A percentile compares a stretch with the other conserved stretches of the same genome.
These are phyloP conservation scores for Halcyon leucocephala DNA, from an alignment of 2,797 vertebrate genomes.

Conservation along the genomic window DNA sequence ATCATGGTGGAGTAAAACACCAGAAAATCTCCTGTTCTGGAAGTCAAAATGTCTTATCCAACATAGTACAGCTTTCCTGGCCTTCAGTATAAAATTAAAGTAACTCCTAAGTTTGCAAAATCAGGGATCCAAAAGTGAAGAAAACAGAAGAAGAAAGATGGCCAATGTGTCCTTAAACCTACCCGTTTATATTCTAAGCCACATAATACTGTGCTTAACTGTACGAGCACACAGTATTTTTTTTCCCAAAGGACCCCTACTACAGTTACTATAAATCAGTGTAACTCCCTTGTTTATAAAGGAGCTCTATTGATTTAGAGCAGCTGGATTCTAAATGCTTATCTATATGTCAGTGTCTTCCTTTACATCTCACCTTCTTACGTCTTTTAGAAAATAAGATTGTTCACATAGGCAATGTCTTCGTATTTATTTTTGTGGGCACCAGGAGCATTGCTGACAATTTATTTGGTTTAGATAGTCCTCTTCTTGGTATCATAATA, in stretches of 20 bases:
- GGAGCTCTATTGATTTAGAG: conserved; percentile 17
- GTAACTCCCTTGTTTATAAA: conserved; percentile 23
- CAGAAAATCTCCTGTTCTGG: not conserved
- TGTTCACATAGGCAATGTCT: not conserved
- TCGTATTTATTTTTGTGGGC: not conserved
- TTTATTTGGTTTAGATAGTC: conserved; percentile 23
- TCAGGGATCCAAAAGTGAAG: not conserved
- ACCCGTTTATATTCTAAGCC: not conserved
- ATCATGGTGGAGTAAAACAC: not conserved
- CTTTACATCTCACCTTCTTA: not conserved
- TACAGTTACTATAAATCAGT: conserved; percentile 52
- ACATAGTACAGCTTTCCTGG: not conserved
- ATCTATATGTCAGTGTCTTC: conserved; percentile 10
- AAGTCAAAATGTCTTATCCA: not conserved
- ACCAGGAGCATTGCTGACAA: not conserved
- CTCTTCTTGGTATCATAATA: not conserved
- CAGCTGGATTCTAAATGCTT: conserved; percentile 43
- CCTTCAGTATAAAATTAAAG: not conserved
- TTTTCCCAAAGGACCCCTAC: not conserved
- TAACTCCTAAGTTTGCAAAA: not conserved
- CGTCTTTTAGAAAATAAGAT: not conserved
- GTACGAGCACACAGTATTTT: not conserved
- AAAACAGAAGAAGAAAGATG: not conserved
- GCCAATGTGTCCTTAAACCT: not conserved
- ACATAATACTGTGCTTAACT: conserved; percentile 12